These are phyloP conservation scores for Psylliodes chrysocephalus DNA, from an alignment of 2,888 invertebrate genomes.

Conservation along the genomic window DNA sequence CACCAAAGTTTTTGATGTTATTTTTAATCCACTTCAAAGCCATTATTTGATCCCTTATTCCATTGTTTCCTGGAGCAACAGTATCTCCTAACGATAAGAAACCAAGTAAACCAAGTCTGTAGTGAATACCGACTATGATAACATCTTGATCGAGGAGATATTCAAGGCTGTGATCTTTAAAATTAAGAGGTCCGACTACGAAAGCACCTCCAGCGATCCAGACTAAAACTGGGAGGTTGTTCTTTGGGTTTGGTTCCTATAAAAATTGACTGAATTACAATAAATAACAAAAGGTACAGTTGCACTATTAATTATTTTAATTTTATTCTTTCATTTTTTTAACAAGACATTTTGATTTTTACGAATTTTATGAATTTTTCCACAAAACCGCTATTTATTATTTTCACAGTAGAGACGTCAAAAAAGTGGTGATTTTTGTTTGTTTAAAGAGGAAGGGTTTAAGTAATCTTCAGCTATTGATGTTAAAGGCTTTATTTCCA, in stretches of 20 bases:
- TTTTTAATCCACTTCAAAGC: conserved; percentile 76
- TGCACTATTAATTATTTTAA: no score
- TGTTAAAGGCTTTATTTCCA: no score
- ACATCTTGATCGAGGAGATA: conserved; percentile 71
- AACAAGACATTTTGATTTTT: no score
- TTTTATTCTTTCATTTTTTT: no score
- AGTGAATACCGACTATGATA: conserved; percentile 75
- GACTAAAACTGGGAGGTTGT: conserved; percentile 59
- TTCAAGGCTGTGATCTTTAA: conserved; percentile 51
- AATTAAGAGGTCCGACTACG: conserved; percentile 54
- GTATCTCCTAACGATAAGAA: conserved; percentile 80
- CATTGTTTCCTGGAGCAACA: conserved; percentile 75
- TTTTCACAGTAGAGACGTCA: no score
- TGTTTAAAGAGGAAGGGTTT: no score
- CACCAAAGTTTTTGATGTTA: conserved; percentile 76
- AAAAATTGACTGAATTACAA: no score
- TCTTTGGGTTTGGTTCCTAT: conserved; percentile 10
- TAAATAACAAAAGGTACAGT: no score
- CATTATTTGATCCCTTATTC: conserved; percentile 77
- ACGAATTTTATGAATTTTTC: no score
- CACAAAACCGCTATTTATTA: no score
- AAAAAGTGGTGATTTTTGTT: no score
- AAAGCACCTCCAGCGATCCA: conserved; percentile 63
- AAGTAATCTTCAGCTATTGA: no score
- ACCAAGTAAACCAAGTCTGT: conserved; percentile 72